Conservation (phyloP, 2,113 vertebrate genomes). For the Romanogobio albipinnatus region DNA sequence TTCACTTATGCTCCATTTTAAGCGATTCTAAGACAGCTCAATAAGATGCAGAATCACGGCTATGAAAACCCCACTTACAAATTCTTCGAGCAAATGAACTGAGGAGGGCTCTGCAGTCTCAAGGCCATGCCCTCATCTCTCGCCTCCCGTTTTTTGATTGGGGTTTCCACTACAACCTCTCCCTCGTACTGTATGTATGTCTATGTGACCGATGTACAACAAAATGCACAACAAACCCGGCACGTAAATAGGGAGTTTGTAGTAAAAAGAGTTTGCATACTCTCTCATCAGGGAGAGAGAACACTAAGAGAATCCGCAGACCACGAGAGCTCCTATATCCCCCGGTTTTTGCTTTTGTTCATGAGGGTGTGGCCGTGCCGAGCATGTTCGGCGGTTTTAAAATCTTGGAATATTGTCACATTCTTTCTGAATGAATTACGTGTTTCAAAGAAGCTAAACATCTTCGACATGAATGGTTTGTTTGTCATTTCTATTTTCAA, state of each 20-base stretch:
- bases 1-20: conserved; percentile 14
- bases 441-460: conserved; percentile 1
- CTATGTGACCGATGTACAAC: conserved; percentile 46
- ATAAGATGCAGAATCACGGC: conserved; percentile 86
- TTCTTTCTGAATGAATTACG: not conserved
- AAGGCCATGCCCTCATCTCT: conserved; percentile 56
- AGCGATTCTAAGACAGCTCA: conserved; percentile 73
- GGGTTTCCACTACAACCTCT: conserved; percentile 54
- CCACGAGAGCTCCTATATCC: conserved; percentile 11
- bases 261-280: conserved; percentile 38
- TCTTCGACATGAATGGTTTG: conserved; percentile 8
- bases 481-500: conserved; percentile 26
- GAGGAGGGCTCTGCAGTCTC: conserved; percentile 66
- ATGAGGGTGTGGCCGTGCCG: conserved; percentile 4
- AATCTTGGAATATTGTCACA: conserved; percentile 30
- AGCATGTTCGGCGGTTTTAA: conserved; percentile 29
- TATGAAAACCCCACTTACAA: conserved; percentile 87
- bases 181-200: conserved; percentile 54
- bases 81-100: conserved; percentile 87
- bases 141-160: conserved; percentile 43
- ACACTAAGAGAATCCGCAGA: conserved; percentile 29
- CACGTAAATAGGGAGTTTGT: conserved; percentile 49
- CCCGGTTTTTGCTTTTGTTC: conserved; percentile 30
- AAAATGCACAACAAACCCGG: conserved; percentile 42
- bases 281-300: conserved; percentile 40